These are phyloP conservation scores for Tenualosa thibaudeaui DNA, from an alignment of 2,797 vertebrate species.

Conservation along the genomic window DNA sequence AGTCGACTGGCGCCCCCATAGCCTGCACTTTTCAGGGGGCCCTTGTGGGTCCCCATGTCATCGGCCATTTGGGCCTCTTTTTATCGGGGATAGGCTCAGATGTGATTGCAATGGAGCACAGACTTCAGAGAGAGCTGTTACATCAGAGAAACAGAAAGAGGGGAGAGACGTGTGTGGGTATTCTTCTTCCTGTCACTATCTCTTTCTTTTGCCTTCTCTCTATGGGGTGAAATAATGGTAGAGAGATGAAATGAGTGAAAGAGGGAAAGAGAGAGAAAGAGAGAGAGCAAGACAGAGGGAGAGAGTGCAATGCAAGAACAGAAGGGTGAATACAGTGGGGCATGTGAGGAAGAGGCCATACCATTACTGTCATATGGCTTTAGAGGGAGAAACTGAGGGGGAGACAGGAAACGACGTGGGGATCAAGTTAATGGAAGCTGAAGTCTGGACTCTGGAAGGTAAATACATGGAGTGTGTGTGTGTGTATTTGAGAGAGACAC, in stretches of 20 bases:
- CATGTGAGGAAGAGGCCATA: background rate
- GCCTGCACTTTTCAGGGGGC: background rate
- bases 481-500: slow-evolving; percentile 1
- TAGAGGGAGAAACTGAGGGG: background rate
- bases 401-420: background rate
- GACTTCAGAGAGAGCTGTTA: background rate
- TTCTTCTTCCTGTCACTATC: background rate
- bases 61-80: background rate
- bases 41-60: background rate
- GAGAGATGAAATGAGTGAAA: background rate
- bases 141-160: background rate
- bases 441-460: background rate
- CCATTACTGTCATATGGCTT: background rate
- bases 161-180: background rate
- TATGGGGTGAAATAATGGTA: background rate
- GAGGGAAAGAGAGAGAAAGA: background rate
- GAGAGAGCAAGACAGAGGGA: background rate
- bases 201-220: background rate
- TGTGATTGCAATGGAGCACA: background rate
- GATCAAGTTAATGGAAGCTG: slow-evolving; percentile 27
- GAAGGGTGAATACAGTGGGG: slow-evolving; percentile 27
- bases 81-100: slow-evolving; percentile 50
- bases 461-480: background rate
- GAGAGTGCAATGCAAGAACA: background rate
- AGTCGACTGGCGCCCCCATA: background rate